Base-by-base conservation (phyloP, 2,797 vertebrate genomes). In the Psittacula derbiana region DNA sequence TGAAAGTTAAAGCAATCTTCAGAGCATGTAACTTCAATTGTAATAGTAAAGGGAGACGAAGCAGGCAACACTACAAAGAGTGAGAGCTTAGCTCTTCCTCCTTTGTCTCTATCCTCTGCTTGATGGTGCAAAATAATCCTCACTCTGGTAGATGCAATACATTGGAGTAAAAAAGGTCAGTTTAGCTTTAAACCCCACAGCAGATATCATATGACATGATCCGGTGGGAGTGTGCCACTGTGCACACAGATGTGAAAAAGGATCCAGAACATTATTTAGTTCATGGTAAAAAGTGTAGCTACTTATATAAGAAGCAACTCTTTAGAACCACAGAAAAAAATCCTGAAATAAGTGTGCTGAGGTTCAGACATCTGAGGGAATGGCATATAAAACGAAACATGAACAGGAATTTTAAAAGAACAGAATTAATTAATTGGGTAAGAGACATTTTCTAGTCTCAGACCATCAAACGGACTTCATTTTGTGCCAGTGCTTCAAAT, bases 391-490 rank as follows among this genome's bases (percentile, higher is more conserved):
- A 98, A 96, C 7, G 90, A 97, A 98, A 96, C 85, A 95, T 82
- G 79, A 96, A 89, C 27, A 91, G 76, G 86, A 97, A 87, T 97
- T 97, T 80, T 95, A 96, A 96, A 96, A 97, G 80, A 97, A 93
- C 84, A 44, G 25, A 38, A 64, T 97, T 98, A 98, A 98, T 98
- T 98, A 98, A 98, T 97, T 95, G 90, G 94, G 96, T 97, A 98
- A 98, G 93, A 97, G 94, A 97, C 97, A 97, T 98, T 97, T 98
- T 97, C 97, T 82, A 97, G 96, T 97, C 98, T 96, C 76, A 97
- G 96, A 97, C 97, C 97, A 98, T 98, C 97, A 98, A 98, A 98
- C 60, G 85, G 97, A 98, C 96, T 98, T 97, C 75, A 95, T 97
- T 98, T 97, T 92, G 94, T 97, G 96, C 72, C 66, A 90, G 8